Evolutionary conservation across 2,113 vertebrate species (phyloP).

Genomic region (Hippocampus zosterae): DNA sequence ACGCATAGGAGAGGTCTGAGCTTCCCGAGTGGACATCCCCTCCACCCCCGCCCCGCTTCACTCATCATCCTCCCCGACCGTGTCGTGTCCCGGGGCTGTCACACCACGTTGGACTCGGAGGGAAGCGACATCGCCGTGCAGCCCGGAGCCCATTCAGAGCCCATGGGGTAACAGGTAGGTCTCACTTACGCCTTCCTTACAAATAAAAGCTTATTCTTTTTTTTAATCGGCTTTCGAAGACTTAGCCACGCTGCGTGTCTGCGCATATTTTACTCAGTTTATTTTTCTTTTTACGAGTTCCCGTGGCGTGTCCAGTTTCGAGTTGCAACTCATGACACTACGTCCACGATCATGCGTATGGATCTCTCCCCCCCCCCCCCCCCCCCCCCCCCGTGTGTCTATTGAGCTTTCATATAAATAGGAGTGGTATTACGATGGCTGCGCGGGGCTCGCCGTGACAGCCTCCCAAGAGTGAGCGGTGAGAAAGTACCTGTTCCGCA

Average conservation of each 20-base stretch:
- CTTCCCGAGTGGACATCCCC: constrained; percentile 58
- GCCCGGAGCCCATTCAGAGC: constrained; percentile 53
- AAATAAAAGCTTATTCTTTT: neutral
- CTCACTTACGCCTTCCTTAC: constrained; percentile 50
- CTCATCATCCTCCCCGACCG: neutral
- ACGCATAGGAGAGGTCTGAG: constrained; percentile 55
- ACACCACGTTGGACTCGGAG: constrained; percentile 65
- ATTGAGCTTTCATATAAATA: neutral
- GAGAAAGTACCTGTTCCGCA: constrained; percentile 61
- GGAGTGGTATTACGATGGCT: neutral
- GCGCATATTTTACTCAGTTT: neutral
- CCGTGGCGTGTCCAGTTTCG: constrained; percentile 8
- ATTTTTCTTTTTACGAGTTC: neutral
- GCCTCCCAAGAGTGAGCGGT: neutral
- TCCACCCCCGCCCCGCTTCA: constrained; percentile 11
- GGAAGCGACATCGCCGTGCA: constrained; percentile 67
- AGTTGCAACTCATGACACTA: constrained; percentile 13
- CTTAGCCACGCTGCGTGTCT: constrained; percentile 21
- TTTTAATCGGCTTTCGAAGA: constrained; percentile 18
- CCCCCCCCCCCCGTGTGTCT: constrained; percentile 37
- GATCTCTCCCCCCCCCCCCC: constrained; percentile 49
- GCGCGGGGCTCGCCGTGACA: neutral
- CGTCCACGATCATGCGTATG: neutral
- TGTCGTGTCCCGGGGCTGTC: constrained; percentile 54
- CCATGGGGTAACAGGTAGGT: constrained; percentile 82